Base-by-base conservation (phyloP, 2,888 invertebrate genomes). In the Diadromus collaris region DNA sequence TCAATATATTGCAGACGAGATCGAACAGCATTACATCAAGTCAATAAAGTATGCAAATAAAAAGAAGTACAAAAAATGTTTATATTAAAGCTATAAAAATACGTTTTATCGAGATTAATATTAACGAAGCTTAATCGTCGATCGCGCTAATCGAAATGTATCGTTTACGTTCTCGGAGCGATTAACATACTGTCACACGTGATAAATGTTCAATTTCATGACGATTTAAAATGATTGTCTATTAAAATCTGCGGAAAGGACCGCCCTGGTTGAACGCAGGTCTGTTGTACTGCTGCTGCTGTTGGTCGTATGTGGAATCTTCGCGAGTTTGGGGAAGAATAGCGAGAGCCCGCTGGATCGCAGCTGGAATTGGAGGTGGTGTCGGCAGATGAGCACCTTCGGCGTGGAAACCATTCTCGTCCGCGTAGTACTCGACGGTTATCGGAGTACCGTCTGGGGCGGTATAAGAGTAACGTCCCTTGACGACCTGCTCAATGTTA, bases 391-490 rank as follows among this genome's bases (percentile, higher is more conserved):
- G 96, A 54, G 95, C 95, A 68, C 96, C 96, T 85, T 93, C 93
- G 13, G 96, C 95, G 86, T 95, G 93, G 91, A 95, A 96, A 75
- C 96, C 96, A 88, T 95, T 95, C 91, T 96, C 96, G 89, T 96
- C 96, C 24, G 95, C 95, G 21, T 95, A 92, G 85, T 95, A 96
- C 46, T 92, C 94, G 10, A 95, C 93, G 81, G 93, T 93, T 78
- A 95, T 94, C 1, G 95, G 95, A 16, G 94, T 94, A 80, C 94
- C 94, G 84, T 96, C 96, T 0, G 96, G 95, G 1, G 95, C 93
- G 6, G 95, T 93, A 87, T 96, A 96, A 0, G 95, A 93, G 88
- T 94, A 95, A 51, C 95, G 94, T 56, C 96, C 96, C 88, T 95
- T 95, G 2, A 95, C 95, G 1, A 95, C 95, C 94, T 95, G 90